phyloP scores from a whole-genome alignment of 2,888 invertebrate genomes.

The Dynastes grantii region DNA sequence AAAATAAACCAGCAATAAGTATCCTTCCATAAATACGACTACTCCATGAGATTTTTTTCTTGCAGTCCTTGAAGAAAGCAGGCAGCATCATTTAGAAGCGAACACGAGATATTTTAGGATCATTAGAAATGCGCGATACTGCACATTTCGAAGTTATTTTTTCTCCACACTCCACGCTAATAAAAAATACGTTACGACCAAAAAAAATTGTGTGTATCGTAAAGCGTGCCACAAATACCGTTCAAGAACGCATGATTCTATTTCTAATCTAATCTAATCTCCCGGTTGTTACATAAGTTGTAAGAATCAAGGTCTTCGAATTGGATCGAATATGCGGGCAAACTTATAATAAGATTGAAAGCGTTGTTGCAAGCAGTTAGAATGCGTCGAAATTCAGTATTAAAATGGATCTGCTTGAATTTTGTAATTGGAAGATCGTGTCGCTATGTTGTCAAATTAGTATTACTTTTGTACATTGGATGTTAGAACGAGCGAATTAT shows the following conservation, averaged over 20 bases:
- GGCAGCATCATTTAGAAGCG: no score
- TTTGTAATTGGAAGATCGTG: not conserved
- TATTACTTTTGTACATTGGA: not conserved
- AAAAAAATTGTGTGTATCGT: constrained; percentile 9
- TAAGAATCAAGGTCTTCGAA: constrained; percentile 36
- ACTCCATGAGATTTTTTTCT: no score
- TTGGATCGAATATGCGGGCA: constrained; percentile 8
- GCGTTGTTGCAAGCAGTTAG: not conserved
- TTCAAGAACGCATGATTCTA: constrained; percentile 44
- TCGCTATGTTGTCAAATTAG: not conserved
- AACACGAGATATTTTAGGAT: no score
- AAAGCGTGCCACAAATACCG: constrained; percentile 26
- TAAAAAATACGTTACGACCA: not conserved
- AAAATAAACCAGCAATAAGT: no score
- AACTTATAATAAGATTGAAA: not conserved
- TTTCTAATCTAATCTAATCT: constrained; percentile 47
- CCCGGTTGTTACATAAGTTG: constrained; percentile 26
- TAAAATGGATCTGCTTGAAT: not conserved
- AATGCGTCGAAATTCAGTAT: not conserved
- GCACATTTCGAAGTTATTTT: no score
- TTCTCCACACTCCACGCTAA: no score
- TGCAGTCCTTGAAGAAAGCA: no score
- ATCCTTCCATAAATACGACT: no score
- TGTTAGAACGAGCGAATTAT: not conserved
- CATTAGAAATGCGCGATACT: no score